Conservation (phyloP, 2,797 vertebrate species). For the Helarctos malayanus region DNA sequence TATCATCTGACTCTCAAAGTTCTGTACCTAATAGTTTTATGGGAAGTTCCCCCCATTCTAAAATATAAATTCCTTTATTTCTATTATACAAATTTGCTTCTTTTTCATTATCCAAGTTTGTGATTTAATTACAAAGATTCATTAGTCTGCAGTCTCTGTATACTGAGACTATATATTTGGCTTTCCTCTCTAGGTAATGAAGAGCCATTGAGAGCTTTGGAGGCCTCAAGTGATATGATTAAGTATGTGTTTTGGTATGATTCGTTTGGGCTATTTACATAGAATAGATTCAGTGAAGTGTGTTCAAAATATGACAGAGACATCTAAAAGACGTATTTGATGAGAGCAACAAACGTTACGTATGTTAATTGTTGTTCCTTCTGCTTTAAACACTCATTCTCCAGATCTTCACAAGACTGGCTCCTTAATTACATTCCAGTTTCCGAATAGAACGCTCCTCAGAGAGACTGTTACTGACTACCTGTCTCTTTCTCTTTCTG, state of each 20-base stretch:
- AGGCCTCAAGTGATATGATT: background rate
- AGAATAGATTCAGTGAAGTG: background rate
- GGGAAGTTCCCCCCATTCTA: background rate
- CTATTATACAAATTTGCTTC: background rate
- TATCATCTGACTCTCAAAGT: background rate
- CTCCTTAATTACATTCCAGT: background rate
- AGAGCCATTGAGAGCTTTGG: background rate
- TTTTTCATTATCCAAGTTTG: background rate
- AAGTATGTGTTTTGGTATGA: background rate
- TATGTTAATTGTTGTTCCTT: background rate
- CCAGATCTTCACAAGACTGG: background rate
- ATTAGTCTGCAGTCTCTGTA: background rate
- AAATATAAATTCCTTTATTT: background rate
- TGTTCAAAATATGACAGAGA: slow-evolving; percentile 10
- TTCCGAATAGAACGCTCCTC: background rate
- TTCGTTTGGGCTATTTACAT: background rate
- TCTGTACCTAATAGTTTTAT: background rate
- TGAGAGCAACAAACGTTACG: background rate
- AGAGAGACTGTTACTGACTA: background rate
- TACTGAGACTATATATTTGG: background rate
- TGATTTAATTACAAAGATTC: background rate
- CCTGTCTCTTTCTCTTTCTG: background rate
- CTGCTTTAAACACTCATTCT: background rate
- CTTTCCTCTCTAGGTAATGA: background rate
- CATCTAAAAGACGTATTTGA: background rate